Base-by-base conservation (phyloP, 2,113 vertebrate genomes). In the Holacanthus passer region DNA sequence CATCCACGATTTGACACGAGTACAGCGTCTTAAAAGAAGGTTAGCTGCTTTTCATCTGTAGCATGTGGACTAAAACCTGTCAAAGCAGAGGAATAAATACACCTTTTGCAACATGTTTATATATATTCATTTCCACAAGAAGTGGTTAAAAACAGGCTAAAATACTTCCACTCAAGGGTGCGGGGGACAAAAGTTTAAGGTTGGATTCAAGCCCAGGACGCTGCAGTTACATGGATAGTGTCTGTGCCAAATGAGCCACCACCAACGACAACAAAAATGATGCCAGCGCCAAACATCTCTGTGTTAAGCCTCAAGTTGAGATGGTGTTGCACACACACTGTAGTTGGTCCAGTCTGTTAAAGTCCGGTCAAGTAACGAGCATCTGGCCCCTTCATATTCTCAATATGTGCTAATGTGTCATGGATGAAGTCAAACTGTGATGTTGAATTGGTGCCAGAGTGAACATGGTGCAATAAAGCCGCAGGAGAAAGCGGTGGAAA, bases 401-500 rank as follows among this genome's bases (percentile, higher is more conserved):
- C 22, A 47, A 60, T 29, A 14, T 50, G 60, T 73, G 69, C 76
- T 79, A 52, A 84, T 73, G 1, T 70, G 62, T 70, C 43, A 64
- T 3, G 66, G 41, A 37, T 73, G 47, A 71, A 35, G 56, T 80
- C 22, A 69, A 16, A 67, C 48, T 56, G 47, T 58, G 73, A 58
- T 20, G 39, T 4, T 52, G 7, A 74, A 64, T 0, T 55, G 31
- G 37, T 37, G 35, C 43, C 62, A 76, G 52, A 24, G 24, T 50
- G 32, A 74, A 85, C 35, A 66, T 27, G 13, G 58, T 35, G 27
- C 37, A 86, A 62, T 77, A 43, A 55, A 84, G 43, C 35, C 41
- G 20, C 65, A 48, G 8, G 10, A 64, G 66, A 16, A 45, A 32
- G 31, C 7, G 2, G 31, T 48, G 53, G 19, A 41, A 75, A 80